These are phyloP conservation scores for Platyscapa corneri DNA, from an alignment of 1,140 invertebrate species.

Conservation along the genomic window DNA sequence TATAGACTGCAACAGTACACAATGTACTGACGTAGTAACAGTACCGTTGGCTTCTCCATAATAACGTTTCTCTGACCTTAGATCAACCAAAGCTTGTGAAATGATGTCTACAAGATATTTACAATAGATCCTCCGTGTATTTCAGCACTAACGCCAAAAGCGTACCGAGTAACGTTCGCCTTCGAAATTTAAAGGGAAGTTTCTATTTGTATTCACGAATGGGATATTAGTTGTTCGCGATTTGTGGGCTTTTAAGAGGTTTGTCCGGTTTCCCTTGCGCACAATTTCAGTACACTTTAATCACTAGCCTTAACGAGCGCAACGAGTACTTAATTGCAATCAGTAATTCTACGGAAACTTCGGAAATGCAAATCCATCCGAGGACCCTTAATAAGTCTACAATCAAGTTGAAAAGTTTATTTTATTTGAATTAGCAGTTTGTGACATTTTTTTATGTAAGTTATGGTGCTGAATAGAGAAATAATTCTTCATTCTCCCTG, in stretches of 20 bases:
- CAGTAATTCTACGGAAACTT: slow-evolving; percentile 18
- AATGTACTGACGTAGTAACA: background rate
- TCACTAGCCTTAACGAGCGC: background rate
- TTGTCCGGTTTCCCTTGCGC: background rate
- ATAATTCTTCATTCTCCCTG: background rate
- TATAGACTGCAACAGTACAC: background rate
- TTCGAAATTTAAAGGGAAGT: slow-evolving; percentile 24
- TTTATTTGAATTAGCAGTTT: slow-evolving; percentile 1
- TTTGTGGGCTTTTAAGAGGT: slow-evolving; percentile 14
- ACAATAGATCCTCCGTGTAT: slow-evolving; percentile 3
- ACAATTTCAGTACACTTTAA: background rate
- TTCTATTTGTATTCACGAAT: slow-evolving; percentile 13
- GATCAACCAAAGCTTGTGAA: background rate
- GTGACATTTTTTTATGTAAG: background rate
- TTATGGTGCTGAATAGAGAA: background rate
- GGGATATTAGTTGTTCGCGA: slow-evolving; percentile 18
- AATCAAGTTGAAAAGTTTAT: background rate
- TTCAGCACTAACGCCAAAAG: background rate
- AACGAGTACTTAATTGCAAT: background rate
- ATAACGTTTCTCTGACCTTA: background rate
- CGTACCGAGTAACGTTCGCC: background rate
- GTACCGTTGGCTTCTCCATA: background rate
- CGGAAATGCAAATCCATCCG: slow-evolving; percentile 30
- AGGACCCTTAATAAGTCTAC: background rate
- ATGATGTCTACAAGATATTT: slow-evolving; percentile 17